Conservation (phyloP, 2,888 invertebrate genomes). For the Amaurobius ferox region DNA sequence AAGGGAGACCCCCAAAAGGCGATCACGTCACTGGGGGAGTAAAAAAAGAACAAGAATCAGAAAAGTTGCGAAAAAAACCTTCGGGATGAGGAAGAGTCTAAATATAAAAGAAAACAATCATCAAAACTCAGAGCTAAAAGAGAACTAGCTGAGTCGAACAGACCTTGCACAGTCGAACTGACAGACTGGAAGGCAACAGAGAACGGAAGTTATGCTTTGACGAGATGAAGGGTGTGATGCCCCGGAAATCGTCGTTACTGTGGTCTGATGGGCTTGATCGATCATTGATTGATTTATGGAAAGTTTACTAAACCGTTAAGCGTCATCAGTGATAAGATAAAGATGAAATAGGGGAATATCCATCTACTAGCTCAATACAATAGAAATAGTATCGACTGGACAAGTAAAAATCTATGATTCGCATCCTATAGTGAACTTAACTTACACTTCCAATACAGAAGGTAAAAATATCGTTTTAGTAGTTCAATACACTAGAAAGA, state of each 20-base stretch:
- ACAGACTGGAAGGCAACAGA: not conserved
- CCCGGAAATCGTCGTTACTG: not conserved
- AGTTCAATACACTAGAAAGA: no score
- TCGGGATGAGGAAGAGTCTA: slow-evolving; percentile 48
- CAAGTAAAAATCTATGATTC: no score
- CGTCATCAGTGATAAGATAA: no score
- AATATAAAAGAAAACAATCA: slow-evolving; percentile 71
- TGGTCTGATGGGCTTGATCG: no score
- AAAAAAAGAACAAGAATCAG: not conserved
- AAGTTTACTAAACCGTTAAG: no score
- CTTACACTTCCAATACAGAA: no score
- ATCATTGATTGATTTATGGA: no score
- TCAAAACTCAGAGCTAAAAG: slow-evolving; percentile 55
- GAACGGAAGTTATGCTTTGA: not conserved
- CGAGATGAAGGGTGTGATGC: not conserved
- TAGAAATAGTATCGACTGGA: no score
- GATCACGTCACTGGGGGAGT: not conserved
- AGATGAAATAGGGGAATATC: no score
- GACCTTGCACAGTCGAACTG: slow-evolving; percentile 43
- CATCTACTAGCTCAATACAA: no score
- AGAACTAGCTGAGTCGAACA: slow-evolving; percentile 51
- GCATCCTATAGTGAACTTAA: no score
- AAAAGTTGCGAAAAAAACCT: slow-evolving; percentile 22
- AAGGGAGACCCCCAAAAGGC: not conserved
- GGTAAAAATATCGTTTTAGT: no score